phyloP scores from a whole-genome alignment of 1,140 invertebrate species.

The Drosophila oshimai region DNA sequence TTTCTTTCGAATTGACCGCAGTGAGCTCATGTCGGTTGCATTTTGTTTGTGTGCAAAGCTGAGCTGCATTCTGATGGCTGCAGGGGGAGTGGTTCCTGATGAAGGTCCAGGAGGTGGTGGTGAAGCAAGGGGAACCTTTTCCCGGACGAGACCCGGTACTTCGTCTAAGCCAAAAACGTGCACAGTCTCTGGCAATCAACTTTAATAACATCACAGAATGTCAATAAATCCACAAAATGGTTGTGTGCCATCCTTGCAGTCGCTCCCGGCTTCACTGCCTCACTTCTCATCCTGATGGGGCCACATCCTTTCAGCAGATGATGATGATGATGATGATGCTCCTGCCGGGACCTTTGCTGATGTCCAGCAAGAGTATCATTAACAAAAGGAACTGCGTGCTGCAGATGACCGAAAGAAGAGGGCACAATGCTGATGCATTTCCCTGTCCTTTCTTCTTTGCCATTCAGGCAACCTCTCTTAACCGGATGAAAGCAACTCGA shows the following conservation, averaged over 20 bases:
- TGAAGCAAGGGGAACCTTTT: neutral
- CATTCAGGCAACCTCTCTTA: slow-evolving; percentile 2
- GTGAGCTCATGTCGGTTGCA: slow-evolving; percentile 33
- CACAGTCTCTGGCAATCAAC: slow-evolving; percentile 78
- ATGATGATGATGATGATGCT: slow-evolving; percentile 42
- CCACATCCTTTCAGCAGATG: slow-evolving; percentile 43
- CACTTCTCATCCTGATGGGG: slow-evolving; percentile 6
- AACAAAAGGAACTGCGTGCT: slow-evolving; percentile 78
- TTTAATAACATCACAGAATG: slow-evolving; percentile 82
- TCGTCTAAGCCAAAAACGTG: slow-evolving; percentile 74
- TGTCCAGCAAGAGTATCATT: slow-evolving; percentile 77
- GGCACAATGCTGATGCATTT: slow-evolving; percentile 20
- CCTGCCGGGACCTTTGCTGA: slow-evolving; percentile 41
- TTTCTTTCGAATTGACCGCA: slow-evolving; percentile 74
- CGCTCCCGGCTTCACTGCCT: neutral
- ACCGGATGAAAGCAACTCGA: slow-evolving; percentile 50
- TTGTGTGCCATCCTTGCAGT: slow-evolving; percentile 35
- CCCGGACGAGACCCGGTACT: slow-evolving; percentile 29
- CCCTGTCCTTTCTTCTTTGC: neutral
- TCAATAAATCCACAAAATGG: slow-evolving; percentile 80
- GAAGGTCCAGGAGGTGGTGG: slow-evolving; percentile 23
- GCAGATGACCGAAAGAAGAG: slow-evolving; percentile 52
- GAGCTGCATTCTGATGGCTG: slow-evolving; percentile 27
- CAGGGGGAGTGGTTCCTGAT: neutral
- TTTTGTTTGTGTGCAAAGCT: slow-evolving; percentile 23